These are phyloP conservation scores for Uria aalge DNA, from an alignment of 2,113 vertebrate species.

Conservation along the genomic window DNA sequence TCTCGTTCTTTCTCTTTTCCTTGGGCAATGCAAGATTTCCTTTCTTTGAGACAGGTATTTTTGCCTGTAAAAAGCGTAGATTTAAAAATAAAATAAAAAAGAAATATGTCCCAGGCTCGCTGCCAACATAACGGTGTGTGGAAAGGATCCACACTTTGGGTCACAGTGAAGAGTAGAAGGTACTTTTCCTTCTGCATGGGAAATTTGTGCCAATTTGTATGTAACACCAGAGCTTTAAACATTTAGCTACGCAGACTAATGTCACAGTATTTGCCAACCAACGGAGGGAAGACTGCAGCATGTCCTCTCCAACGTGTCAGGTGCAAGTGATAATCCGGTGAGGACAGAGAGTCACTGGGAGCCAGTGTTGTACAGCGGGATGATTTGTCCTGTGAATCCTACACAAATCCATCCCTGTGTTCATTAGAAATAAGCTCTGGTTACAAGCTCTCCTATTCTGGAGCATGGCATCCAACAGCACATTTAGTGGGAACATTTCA, in stretches of 20 bases:
- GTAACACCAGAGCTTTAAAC: background rate
- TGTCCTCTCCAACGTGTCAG: background rate
- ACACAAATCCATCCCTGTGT: background rate
- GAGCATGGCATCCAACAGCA: background rate
- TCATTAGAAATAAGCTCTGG: background rate
- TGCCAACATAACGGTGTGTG: background rate
- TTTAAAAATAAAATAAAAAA: conserved; percentile 40
- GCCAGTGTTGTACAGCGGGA: background rate
- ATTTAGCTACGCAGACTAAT: background rate
- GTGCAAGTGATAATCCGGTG: background rate
- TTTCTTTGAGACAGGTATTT: background rate
- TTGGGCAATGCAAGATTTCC: background rate
- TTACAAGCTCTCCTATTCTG: background rate
- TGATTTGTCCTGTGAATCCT: background rate
- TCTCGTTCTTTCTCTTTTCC: background rate
- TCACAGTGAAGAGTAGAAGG: background rate
- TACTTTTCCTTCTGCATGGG: background rate
- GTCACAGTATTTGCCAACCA: background rate
- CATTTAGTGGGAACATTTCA: background rate
- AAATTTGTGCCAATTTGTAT: background rate
- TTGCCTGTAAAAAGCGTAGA: background rate
- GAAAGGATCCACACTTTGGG: background rate
- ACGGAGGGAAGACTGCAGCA: background rate
- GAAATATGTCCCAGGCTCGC: background rate
- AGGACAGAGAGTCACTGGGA: background rate